Base-by-base conservation (phyloP, 2,113 vertebrate genomes). In the Coregonus clupeaformis region DNA sequence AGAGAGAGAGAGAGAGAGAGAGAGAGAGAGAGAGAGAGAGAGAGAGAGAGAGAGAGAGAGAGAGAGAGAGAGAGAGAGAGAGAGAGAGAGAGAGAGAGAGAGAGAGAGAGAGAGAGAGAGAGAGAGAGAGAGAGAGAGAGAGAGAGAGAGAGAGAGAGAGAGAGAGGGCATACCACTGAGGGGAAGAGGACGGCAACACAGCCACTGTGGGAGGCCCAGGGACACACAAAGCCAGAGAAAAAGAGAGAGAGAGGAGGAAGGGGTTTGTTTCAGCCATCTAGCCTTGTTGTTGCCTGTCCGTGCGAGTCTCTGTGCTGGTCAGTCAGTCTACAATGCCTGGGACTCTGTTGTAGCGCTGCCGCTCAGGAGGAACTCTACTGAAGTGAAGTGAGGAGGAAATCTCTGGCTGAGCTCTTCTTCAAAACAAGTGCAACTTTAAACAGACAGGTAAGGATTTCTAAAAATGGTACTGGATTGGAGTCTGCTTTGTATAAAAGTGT, bases 201-300 rank as follows among this genome's bases (percentile, higher is more conserved):
- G 55, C 14, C 16, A 62, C n/a, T 66, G 30, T 32, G 59, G 52
- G 52, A 68, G 45, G 36, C 36, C 9, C 36, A 70, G 68, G 63
- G 68, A 72, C 67, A 79, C 66, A 78, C 69, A 78, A 64, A 73
- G 60, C 71, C 59, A 69, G 75, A 73, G 64, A n/a, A 65, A 65
- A 32, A 47, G 45, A n/a, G 70, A 59, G 57, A n/a, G 59, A 62
- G 27, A 60, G 25, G 27, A 63, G 32, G 7, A 30, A 76, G 49
- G 27, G 70, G 69, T 65, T 49, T 49, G 70, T 42, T n/a, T 42
- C 16, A 66, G 57, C 65, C 76, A 16, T 30, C 72, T 73, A 59
- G 49, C 16, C 30, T 77, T 77, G 66, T 76, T 73, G 69, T 72
- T 64, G 71, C 32, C 32, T 49, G 24, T 76, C 57, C 52, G 63